Evolutionary conservation across 53 echinoderm and acorn worm species (phyloP), one percentile per base, ranked within the genome.

Genomic region (Antedon mediterranea): DNA sequence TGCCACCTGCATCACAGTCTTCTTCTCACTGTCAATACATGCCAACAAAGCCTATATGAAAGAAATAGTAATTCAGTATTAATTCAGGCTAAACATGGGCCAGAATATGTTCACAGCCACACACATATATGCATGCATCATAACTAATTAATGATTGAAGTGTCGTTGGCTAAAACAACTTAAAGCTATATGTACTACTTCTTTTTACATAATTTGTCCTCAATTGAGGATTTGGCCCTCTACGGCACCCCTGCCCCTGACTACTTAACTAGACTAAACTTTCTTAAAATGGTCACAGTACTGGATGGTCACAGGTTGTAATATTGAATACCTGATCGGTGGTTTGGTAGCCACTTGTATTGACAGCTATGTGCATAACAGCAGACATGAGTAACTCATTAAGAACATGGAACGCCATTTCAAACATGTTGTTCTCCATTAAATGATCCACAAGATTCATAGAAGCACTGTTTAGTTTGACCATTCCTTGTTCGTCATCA

Each of bases 351-450:
- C 72, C 71, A 0, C 73, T 72, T 15, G 77, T 90, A 31, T 90
- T 90, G 72, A 81, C 85, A 26, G 85, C 82, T 33, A 82, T 43
- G 71, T 87, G 80, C 32, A 85, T 84, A 43, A 87, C 82, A 29
- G 83, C 79, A 0, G 87, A 82, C 3, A 82, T 85, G 74, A 90
- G 79, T 11, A 81, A 30, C 43, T 84, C 80, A 28, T 80, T 75
- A 7, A 90, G 75, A 15, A 83, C 84, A 33, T 73, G 76, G 43
- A 87, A 85, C 3, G 90, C 90, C 76, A 90, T 75, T 73, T 87
- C 79, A 73, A 84, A 90, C 73, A 85, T 87, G 83, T 87, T 90
- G 71, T 90, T 87, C 80, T 90, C 85, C 78, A 79, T 83, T 18
- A 90, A 81, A 28, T 79, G 70, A 33, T 87, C 82, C 30, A 82